A percentile compares a stretch with the other conserved stretches of the same genome.
These are phyloP conservation scores for Eubucco bourcierii DNA, from an alignment of 2,113 vertebrate genomes.

Conservation along the genomic window DNA sequence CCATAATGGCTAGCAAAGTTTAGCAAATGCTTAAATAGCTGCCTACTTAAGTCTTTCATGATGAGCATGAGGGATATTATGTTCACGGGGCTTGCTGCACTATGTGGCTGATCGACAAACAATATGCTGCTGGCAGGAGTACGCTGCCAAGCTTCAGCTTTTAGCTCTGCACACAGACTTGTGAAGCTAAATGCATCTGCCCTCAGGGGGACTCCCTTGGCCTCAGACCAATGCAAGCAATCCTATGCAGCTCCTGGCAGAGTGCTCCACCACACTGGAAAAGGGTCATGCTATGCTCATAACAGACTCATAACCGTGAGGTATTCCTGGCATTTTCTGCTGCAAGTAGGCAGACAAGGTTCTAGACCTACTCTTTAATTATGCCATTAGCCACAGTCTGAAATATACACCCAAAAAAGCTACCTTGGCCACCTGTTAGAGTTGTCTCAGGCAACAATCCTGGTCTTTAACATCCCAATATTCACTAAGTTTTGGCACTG, in stretches of 20 bases:
- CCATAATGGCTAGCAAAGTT: background rate
- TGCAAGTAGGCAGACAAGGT: background rate
- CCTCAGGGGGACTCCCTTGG: background rate
- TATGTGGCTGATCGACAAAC: background rate
- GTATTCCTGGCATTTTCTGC: slow-evolving; percentile 20
- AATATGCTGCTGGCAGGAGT: background rate
- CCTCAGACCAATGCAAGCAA: background rate
- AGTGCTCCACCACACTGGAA: background rate
- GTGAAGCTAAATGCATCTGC: background rate
- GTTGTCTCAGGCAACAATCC: background rate
- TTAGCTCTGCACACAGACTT: background rate
- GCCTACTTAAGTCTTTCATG: background rate
- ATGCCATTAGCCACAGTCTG: background rate
- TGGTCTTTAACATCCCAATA: background rate
- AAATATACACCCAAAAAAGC: background rate
- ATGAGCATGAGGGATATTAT: background rate
- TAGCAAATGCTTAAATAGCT: background rate
- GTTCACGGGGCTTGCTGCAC: background rate
- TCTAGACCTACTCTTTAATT: background rate
- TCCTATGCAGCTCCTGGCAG: slow-evolving; percentile 2
- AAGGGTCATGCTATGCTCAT: background rate
- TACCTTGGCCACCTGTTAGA: background rate
- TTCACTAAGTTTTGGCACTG: background rate
- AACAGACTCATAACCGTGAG: background rate
- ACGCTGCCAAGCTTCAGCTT: background rate